Conservation (phyloP, 2,113 vertebrate genomes). For the Zosterops lateralis region DNA sequence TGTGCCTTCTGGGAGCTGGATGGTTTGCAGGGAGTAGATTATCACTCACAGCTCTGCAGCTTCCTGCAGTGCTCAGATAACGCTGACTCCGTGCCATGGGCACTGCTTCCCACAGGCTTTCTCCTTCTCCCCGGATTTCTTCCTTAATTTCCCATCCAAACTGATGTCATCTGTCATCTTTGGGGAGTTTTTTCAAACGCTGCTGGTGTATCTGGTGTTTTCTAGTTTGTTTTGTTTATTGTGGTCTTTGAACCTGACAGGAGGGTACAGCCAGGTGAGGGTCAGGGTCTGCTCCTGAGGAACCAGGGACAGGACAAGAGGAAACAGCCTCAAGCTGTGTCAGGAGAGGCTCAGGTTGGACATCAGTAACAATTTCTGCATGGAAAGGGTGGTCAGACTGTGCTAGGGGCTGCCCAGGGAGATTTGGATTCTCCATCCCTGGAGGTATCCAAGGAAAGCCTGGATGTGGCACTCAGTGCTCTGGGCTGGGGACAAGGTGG, state of each 20-base stretch:
- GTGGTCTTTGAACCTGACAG: neutral
- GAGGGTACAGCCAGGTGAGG: neutral
- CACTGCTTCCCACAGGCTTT: neutral
- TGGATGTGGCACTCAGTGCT: neutral
- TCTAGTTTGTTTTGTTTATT: neutral
- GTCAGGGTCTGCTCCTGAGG: neutral
- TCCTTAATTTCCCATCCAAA: neutral
- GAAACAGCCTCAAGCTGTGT: rapidly evolving
- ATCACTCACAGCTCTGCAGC: neutral
- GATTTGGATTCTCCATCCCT: neutral
- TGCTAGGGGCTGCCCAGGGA: neutral
- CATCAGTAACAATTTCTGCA: neutral
- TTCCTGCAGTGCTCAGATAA: neutral
- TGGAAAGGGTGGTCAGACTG: neutral
- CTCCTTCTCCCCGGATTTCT: neutral
- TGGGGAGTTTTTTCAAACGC: neutral
- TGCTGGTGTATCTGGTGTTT: neutral
- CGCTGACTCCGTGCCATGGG: neutral
- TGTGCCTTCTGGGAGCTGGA: neutral
- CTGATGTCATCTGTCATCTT: neutral
- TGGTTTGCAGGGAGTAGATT: neutral
- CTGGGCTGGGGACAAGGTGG: neutral
- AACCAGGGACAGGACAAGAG: neutral
- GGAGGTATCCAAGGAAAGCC: neutral
- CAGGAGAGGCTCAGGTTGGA: neutral